phyloP scores from a whole-genome alignment of 2,888 invertebrate species.

The Hymenopus coronatus region DNA sequence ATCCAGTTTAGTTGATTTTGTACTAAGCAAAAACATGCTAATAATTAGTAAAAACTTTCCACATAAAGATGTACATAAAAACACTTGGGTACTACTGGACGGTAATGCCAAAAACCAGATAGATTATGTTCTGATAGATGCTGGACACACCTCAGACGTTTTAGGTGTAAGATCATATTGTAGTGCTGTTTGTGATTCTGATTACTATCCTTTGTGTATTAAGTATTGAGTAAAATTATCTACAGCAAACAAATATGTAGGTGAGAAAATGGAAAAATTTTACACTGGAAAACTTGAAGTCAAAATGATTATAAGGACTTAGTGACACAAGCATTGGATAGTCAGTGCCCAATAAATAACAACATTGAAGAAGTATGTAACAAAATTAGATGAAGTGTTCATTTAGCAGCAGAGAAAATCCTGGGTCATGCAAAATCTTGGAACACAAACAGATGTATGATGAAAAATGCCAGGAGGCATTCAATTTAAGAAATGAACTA shows the following conservation, averaged over 20 bases:
- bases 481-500: no score
- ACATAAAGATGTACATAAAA: no score
- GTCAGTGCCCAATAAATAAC: not conserved
- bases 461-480: not conserved
- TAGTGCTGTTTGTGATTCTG: not conserved
- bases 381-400: not conserved
- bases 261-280: not conserved
- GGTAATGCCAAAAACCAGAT: not conserved
- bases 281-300: not conserved
- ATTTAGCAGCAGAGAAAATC: not conserved
- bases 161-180: not conserved
- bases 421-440: not conserved
- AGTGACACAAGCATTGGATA: not conserved
- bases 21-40: not conserved
- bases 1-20: not conserved
- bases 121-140: not conserved
- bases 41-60: not conserved
- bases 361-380: not conserved
- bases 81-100: not conserved
- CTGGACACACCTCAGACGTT: not conserved
- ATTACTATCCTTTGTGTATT: not conserved
- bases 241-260: not conserved
- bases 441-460: not conserved
- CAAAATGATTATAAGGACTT: not conserved
- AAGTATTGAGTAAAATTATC: not conserved